Conservation (phyloP, 2,797 vertebrate genomes). For the Rousettus madagascariensis region DNA sequence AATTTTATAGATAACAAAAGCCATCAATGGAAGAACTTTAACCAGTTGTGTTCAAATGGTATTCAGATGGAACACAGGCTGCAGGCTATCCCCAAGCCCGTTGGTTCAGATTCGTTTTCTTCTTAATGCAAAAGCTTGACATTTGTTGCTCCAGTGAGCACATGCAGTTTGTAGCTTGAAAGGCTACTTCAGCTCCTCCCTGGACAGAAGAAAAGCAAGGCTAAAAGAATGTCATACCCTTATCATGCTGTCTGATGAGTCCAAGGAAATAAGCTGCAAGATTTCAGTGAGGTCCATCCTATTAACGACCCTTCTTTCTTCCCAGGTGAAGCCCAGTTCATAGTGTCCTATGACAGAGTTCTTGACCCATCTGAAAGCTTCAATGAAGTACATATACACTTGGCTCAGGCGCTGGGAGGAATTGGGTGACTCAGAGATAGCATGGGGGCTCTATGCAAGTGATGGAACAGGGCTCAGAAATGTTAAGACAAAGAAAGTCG, state of each 20-base stretch:
- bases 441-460: not conserved
- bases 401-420: not conserved
- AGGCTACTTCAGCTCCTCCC: not conserved
- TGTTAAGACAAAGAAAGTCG: not conserved
- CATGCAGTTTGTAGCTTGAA: not conserved
- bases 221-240: not conserved
- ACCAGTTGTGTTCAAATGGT: constrained; percentile 70
- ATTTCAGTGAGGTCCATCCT: not conserved
- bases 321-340: not conserved
- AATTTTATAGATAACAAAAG: constrained; percentile 81
- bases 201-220: not conserved
- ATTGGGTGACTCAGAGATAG: not conserved
- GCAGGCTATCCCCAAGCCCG: constrained; percentile 1
- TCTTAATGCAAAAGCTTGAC: constrained; percentile 30
- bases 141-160: constrained; percentile 26
- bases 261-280: not conserved
- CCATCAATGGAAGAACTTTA: constrained; percentile 74
- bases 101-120: constrained; percentile 59
- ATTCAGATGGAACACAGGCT: constrained; percentile 70
- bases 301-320: not conserved
- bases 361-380: not conserved
- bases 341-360: not conserved
- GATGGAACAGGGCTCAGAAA: not conserved
- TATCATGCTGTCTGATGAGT: not conserved
- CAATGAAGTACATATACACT: not conserved